Base-by-base conservation (phyloP, 2,888 invertebrate genomes). In the Pristionchus exspectatus region DNA sequence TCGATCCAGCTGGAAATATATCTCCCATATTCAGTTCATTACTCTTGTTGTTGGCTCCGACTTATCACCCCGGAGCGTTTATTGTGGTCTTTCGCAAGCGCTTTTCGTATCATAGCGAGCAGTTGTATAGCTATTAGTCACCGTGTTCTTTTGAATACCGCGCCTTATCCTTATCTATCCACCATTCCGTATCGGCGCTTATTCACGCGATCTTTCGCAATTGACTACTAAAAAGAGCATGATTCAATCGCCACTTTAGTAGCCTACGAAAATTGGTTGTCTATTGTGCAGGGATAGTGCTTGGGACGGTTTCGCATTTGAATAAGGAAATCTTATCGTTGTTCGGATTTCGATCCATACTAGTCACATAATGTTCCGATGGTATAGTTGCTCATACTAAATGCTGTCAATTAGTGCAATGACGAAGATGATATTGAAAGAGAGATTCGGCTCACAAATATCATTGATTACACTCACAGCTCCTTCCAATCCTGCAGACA, bases 401-500 rank as follows among this genome's bases (percentile, higher is more conserved):
- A 10, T 50, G 44, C 38, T 38, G 5, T 38, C 38, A 3, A 3
- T 38, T 5, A 38, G 38, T 3, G 38, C 38, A 3, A 38, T 7
- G 44, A 0, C 44, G 12, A 50, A 3, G 44, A 9, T 9, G 44
- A 50, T 50, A 50, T 50, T 50, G 9, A 7, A 7, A 9, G 12
- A 50, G 44, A 10, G 10, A 50, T n/a, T n/a, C n/a, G n/a, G n/a
- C n/a, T n/a, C n/a, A n/a, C n/a, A n/a, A n/a, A n/a, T 7, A 12
- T 50, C 1, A 7, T 50, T 10, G 44, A 9, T 50, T 50, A 3
- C 9, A 50, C 94, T 91, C 74, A 95, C 92, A 98, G 96, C 94
- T 97, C 97, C 94, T 97, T 97, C 98, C 98, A 98, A 92, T 97
- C 97, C 97, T 97, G 97, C 81, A 98, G 96, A 95, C 98, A 98